Conservation (phyloP, 2,797 vertebrate species). For the Falco berigora region DNA sequence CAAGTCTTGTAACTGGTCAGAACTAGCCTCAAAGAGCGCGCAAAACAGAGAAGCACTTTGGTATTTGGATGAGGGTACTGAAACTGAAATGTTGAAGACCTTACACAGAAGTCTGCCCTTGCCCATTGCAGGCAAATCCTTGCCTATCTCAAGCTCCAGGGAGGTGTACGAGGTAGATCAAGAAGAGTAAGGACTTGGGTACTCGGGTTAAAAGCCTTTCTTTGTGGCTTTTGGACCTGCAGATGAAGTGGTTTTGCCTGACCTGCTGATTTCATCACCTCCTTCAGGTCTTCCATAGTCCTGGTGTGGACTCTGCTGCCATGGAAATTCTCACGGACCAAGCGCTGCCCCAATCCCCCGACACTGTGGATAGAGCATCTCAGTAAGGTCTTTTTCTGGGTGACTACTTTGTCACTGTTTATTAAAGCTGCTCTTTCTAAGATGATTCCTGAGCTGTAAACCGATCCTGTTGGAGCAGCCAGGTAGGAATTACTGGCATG, state of each 20-base stretch:
- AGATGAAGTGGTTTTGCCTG: neutral
- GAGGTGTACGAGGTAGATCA: neutral
- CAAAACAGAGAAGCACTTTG: neutral
- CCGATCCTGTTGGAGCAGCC: accelerated
- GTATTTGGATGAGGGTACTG: neutral
- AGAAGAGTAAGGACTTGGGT: neutral
- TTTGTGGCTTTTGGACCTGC: neutral
- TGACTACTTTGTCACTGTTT: neutral
- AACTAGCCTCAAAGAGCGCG: neutral
- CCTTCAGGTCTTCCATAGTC: neutral
- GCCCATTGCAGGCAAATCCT: accelerated
- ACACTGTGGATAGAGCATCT: neutral
- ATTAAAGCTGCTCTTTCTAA: neutral
- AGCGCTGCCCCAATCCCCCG: neutral
- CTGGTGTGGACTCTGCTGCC: accelerated
- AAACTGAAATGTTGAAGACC: neutral
- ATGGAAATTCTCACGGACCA: neutral
- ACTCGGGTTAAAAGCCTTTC: neutral
- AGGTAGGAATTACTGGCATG: neutral
- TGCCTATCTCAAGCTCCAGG: neutral
- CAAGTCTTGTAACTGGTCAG: neutral
- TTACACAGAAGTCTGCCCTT: no score
- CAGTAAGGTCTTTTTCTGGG: neutral
- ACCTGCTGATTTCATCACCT: neutral
- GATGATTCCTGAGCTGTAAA: neutral